Base-by-base conservation (phyloP, 2,888 invertebrate species). In the Cosmorhoe ocellata region DNA sequence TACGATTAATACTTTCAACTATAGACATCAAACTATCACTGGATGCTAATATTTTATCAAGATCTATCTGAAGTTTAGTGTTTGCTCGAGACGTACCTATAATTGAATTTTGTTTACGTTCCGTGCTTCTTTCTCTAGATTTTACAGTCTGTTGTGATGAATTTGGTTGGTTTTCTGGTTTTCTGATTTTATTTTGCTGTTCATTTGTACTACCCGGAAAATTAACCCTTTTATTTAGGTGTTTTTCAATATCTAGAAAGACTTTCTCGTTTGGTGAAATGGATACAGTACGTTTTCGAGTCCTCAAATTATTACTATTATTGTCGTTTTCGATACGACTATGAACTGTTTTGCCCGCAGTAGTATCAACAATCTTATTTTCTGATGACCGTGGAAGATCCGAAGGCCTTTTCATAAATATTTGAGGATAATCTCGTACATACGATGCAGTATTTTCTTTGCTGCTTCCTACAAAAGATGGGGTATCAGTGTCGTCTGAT, bases 361-460 rank as follows among this genome's bases (percentile, higher is more conserved):
- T n/a, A n/a, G n/a, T 4, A 18, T 18, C 18, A 18, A 18, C 56
- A 33, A 39, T 31, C 34, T 30, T 44, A 37, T 34, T 41, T n/a
- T 62, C 62, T 6, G 41, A 44, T 22, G 44, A 14, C 5, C 59
- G 54, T 46, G 68, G 61, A 13, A 64, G 45, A 18, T 81, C 81
- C 0, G 74, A 59, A 8, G 69, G 54, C 40, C 73, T 84, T 61
- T 81, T 87, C 74, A 76, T 81, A 63, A 89, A 89, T 68, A 88
- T 86, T 61, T 87, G 76, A 10, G 88, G 88, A 64, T 86, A 88
- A 41, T 89, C 80, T 26, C 74, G 73, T 33, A 89, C 60, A 51
- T 87, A 89, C 3, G 82, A 80, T n/a, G 84, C 79, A 18, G 70
- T 74, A 36, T 64, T 76, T 18, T 67, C 74, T 62, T 65, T 78